These are phyloP conservation scores for Turritopsis rubra DNA, from an alignment of 30 jellyfish, hydroid and myxozoan genomes.

Conservation along the genomic window DNA sequence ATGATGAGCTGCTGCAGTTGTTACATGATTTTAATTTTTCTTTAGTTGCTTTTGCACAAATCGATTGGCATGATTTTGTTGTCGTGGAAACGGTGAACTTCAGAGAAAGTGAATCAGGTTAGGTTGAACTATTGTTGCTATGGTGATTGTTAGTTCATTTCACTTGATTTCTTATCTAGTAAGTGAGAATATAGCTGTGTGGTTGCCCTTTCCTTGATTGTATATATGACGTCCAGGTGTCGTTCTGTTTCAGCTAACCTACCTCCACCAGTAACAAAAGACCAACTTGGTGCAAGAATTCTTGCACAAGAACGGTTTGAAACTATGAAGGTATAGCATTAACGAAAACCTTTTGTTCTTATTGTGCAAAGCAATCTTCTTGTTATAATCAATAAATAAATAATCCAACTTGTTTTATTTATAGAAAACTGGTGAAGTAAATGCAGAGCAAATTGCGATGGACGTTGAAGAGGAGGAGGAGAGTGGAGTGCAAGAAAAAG, in stretches of 20 bases:
- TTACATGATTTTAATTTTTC: too few relatives aligned
- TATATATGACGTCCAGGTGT: background rate
- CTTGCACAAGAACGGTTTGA: slow-evolving; percentile 94
- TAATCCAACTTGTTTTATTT: background rate
- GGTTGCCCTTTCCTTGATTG: background rate
- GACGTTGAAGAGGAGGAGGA: slow-evolving; percentile 90
- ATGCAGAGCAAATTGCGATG: slow-evolving; percentile 92
- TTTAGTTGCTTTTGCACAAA: slow-evolving; percentile 91
- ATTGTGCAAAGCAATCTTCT: too few relatives aligned
- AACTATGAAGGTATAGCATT: slow-evolving; percentile 24
- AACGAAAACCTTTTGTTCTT: background rate
- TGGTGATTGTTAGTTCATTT: too few relatives aligned
- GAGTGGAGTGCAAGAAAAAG: slow-evolving; percentile 75
- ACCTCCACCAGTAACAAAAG: slow-evolving; percentile 97
- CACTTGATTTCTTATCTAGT: too few relatives aligned
- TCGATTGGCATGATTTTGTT: slow-evolving; percentile 98
- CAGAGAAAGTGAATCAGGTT: slow-evolving; percentile 89
- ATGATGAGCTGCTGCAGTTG: too few relatives aligned
- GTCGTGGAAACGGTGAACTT: slow-evolving; percentile 95
- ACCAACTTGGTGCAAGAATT: slow-evolving; percentile 94
- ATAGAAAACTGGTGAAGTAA: slow-evolving; percentile 70
- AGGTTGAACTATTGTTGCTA: background rate
- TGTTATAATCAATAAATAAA: too few relatives aligned
- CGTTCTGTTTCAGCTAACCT: slow-evolving; percentile 55
- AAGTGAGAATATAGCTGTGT: background rate